These are phyloP conservation scores for Callorhinus ursinus DNA, from an alignment of 2,113 vertebrate species.

Conservation along the genomic window DNA sequence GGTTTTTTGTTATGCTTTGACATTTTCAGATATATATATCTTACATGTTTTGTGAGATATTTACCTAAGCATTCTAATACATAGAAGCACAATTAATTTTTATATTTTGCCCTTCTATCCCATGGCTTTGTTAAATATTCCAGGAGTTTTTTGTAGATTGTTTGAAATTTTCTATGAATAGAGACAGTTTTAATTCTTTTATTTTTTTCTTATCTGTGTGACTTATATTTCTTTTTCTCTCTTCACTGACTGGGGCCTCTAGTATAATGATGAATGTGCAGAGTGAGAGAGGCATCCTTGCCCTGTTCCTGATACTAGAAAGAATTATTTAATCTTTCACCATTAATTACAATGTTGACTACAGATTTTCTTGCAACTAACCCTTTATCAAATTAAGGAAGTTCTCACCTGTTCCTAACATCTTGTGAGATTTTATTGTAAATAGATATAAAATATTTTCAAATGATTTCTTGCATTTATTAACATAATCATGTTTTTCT, in stretches of 20 bases:
- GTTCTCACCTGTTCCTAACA: not conserved
- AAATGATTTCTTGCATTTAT: not conserved
- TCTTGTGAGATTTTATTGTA: not conserved
- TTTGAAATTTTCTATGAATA: not conserved
- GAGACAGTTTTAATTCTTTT: not conserved
- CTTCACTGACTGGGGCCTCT: not conserved
- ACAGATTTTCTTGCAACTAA: not conserved
- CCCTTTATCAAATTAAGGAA: not conserved
- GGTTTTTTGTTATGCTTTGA: not conserved
- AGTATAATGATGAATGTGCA: not conserved
- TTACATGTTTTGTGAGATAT: not conserved
- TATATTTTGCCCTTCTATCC: not conserved
- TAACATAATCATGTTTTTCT: not conserved
- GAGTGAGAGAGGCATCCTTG: not conserved
- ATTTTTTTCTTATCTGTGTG: not conserved
- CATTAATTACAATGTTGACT: not conserved
- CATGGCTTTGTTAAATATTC: not conserved
- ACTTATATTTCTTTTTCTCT: not conserved
- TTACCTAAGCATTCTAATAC: not conserved
- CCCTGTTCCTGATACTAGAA: not conserved
- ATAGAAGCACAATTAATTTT: not conserved
- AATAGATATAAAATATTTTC: not conserved
- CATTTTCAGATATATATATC: not conserved
- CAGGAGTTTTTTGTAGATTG: not conserved
- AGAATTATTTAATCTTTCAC: not conserved